phyloP scores from a whole-genome alignment of 2,113 vertebrate genomes.

The Tetrax tetrax region DNA sequence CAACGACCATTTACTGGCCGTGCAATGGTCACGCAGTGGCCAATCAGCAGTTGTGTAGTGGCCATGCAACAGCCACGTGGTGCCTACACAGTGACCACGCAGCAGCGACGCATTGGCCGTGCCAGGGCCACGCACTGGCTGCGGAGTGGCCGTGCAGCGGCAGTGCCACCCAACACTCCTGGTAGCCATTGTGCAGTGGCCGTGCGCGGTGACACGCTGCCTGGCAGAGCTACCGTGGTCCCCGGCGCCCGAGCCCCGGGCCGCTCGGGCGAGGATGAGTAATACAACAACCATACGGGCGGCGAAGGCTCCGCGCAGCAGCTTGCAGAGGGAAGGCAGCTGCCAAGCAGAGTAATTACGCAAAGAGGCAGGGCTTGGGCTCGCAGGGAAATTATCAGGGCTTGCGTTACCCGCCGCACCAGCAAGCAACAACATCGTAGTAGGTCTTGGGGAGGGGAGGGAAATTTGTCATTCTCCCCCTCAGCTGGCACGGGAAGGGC shows the following conservation, averaged over 20 bases:
- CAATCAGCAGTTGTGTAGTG: fast-evolving
- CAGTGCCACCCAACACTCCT: not conserved
- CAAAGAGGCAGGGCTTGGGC: not conserved
- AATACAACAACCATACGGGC: not conserved
- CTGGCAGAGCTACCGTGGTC: not conserved
- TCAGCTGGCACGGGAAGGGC: not conserved
- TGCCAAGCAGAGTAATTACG: slow-evolving; percentile 15
- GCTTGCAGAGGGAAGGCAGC: not conserved
- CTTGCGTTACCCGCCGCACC: not conserved
- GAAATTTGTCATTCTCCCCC: not conserved
- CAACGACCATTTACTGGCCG: fast-evolving
- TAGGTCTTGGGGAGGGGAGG: not conserved
- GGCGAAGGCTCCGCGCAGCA: not conserved
- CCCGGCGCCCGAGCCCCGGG: not conserved
- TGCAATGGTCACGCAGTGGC: fast-evolving
- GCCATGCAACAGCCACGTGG: fast-evolving
- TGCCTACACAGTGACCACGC: fast-evolving
- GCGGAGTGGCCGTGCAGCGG: not conserved
- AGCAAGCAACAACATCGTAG: not conserved
- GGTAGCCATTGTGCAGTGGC: not conserved
- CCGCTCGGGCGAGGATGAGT: not conserved
- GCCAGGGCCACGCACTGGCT: not conserved
- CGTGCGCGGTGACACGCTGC: not conserved
- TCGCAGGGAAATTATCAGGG: not conserved
- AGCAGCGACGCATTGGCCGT: fast-evolving